Base-by-base conservation (phyloP, 1,140 invertebrate species). In the Coenobita brevimanus region DNA sequence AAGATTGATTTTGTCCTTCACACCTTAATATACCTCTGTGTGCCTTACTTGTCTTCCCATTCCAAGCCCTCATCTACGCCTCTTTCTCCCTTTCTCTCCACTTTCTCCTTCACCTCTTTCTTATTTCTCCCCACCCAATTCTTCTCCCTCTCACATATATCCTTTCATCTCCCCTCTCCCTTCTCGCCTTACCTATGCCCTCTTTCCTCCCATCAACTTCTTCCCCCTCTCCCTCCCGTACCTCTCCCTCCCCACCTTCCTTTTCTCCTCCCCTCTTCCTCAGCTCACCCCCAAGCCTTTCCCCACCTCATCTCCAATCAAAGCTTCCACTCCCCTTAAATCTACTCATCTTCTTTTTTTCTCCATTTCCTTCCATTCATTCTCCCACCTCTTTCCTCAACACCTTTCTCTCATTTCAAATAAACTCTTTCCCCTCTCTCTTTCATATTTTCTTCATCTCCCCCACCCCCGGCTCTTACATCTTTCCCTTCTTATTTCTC, bases 151-250 rank as follows among this genome's bases (percentile, higher is more conserved):
- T n/a, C n/a, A n/a, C n/a, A n/a, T n/a, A n/a, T n/a, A n/a, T n/a
- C n/a, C n/a, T n/a, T n/a, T n/a, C n/a, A n/a, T n/a, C n/a, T n/a
- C n/a, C n/a, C n/a, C n/a, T n/a, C n/a, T n/a, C n/a, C n/a, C n/a
- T n/a, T n/a, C n/a, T n/a, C n/a, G n/a, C n/a, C n/a, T n/a, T n/a
- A 21, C 62, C 62, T 33, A 67, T 24, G 36, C 62, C 3, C 62
- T 4, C 62, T 4, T n/a, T 33, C n/a, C n/a, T n/a, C n/a, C n/a
- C n/a, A n/a, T n/a, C n/a, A n/a, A n/a, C n/a, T 27, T 36, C 38
- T 36, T 38, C 69, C 8, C 69, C 41, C 69, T 73, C 69, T 73
- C 69, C 41, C 69, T 73, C 69, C 41, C 69, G 30, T 36, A 33
- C 69, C 38, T 36, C 27, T 36, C 38, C 69, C 38, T 36, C 38